Evolutionary conservation across 37 sponge, comb jelly and placozoan genomes (phyloP), one percentile per base, ranked within the genome.

Genomic region (Haliclona indistincta): DNA sequence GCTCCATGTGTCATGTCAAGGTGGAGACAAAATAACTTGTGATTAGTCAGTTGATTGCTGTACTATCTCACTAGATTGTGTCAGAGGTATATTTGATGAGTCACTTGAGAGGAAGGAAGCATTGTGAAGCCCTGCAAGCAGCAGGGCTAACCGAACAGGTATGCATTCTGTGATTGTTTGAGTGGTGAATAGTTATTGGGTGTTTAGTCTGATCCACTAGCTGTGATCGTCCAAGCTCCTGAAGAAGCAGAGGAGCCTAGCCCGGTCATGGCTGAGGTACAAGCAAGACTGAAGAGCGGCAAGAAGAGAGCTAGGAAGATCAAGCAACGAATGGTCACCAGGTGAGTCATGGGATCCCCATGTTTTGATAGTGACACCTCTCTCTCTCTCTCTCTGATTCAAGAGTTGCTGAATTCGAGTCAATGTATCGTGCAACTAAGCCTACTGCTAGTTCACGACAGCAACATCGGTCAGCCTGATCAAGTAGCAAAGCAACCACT

Each of bases 261-360:
- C 1, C 30, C 63, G 3, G 68, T 60, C 41, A 36, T 53, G 11
- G 49, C 63, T 26, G 84, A 77, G 29, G 68, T 84, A 6, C 20
- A 32, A 0, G 91, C 85, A 7, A 54, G 83, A 36, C 5, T 89
- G 0, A 75, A 64, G 41, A 61, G 64, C 25, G 78, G 84, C 26
- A 85, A 86, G 77, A 93, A 90, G 61, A 69, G 91, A 68, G 80
- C 77, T 25, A 93, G 72, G 84, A 93, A 93, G 51, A 56, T 93
- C 7, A 69, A 80, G 33, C 86, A 86, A 20, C 52, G 91, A 43
- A 78, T 93, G 76, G 55, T 34, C 43, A 43, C 44, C 64, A 86
- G 80, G 91, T 90, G 20, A 26, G 52, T 22, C 22, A 25, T 37
- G 19, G n/a, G 60, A 58, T 25, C 23, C 7, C 6, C 26, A 58